These are phyloP conservation scores for Hydrolagus colliei DNA, from an alignment of 2,797 vertebrate species.

Conservation along the genomic window DNA sequence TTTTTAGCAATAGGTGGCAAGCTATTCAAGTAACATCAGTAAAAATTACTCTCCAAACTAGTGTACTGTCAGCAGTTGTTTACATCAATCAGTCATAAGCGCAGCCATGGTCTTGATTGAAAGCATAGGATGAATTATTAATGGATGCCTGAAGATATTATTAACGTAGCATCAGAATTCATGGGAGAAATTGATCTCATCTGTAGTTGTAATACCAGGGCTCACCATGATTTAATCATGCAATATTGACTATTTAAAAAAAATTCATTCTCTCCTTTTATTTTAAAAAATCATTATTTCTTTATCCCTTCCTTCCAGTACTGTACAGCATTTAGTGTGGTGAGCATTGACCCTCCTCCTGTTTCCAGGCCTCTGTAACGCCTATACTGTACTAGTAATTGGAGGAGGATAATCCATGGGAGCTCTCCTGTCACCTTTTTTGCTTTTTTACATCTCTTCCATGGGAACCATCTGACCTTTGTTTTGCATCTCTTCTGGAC, in stretches of 20 bases:
- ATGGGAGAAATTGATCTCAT: neutral
- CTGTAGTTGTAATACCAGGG: neutral
- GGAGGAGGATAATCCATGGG: neutral
- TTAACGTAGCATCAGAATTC: neutral
- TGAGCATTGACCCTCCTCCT: neutral
- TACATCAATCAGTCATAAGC: neutral
- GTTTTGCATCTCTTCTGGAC: neutral
- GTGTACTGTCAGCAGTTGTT: constrained; percentile 10
- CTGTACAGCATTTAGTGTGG: neutral
- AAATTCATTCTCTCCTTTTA: too few relatives aligned
- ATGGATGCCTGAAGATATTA: neutral
- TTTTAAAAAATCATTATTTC: too few relatives aligned
- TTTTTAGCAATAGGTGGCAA: constrained; percentile 6
- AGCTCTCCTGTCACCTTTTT: neutral
- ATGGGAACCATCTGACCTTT: neutral
- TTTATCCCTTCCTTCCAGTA: too few relatives aligned
- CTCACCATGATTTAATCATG: neutral
- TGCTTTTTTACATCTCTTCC: neutral
- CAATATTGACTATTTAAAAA: neutral
- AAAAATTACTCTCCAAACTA: neutral
- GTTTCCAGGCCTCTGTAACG: neutral
- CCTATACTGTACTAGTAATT: neutral
- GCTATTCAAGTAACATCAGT: constrained; percentile 14
- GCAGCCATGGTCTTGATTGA: neutral
- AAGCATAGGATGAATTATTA: neutral